Evolutionary conservation across 2,113 vertebrate genomes (phyloP), one percentile per base, ranked within the genome.

Genomic region (Urocolius indicus): DNA sequence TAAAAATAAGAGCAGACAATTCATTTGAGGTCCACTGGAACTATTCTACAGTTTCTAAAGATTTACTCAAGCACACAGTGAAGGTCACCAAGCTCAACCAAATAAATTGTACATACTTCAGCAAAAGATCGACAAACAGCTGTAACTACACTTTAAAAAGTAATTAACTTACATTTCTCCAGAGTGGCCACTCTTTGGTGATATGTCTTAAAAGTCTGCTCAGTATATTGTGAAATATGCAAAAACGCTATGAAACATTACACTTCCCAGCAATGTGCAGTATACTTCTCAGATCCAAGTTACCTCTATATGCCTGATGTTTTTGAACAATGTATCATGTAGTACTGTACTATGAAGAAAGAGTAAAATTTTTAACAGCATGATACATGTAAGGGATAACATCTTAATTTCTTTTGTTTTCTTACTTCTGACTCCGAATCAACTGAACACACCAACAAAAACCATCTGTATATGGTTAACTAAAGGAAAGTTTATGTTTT

Each of bases 381-480:
- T 16, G 58, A 54, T 21, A 30, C 18, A 27, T 2, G 0, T 1
- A 57, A 43, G 6, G 10, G 24, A n/a, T 34, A 75, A 27, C 13
- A n/a, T n/a, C n/a, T n/a, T n/a, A 61, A 4, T 30, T 45, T 62
- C 26, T 27, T 1, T 1, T 58, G 46, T 34, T 66, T 79, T 41
- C 61, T 85, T 36, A 27, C 16, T 78, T 92, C 15, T 7, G 13
- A 20, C 52, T 48, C 45, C 23, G 21, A 65, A 68, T 63, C 34
- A 81, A 26, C 5, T 52, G 54, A 29, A 59, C 16, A 84, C 14
- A 61, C 19, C 38, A 87, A 49, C 14, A 52, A 81, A 78, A 77
- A 0, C 0, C 16, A 63, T 4, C 16, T 57, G 1, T 0, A 38
- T 46, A 38, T 46, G 16, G 5, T 68, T 10, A 69, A 63, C 17